Conservation (phyloP, 2,888 invertebrate genomes). For the Tenthredo livida region DNA sequence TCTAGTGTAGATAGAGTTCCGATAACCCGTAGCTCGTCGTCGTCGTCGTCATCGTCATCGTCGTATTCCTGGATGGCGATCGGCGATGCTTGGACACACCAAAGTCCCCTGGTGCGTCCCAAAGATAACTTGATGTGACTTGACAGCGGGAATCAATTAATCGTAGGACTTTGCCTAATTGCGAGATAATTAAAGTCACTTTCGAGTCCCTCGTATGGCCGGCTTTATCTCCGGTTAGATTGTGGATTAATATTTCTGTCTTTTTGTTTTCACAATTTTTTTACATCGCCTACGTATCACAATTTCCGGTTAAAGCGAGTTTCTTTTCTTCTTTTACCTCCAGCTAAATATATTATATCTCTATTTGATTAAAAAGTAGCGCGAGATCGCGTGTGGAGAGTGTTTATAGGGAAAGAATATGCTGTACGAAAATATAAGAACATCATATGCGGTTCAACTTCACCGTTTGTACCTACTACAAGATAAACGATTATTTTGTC, state of each 20-base stretch:
- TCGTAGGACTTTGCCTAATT: conserved; percentile 44
- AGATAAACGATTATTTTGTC: conserved; percentile 35
- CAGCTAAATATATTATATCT: neutral
- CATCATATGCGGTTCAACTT: conserved; percentile 1
- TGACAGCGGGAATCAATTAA: conserved; percentile 47
- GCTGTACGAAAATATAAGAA: conserved; percentile 3
- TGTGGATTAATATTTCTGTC: neutral
- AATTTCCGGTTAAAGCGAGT: neutral
- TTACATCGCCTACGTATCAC: neutral
- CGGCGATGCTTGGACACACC: neutral
- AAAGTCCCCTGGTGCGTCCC: neutral
- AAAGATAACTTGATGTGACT: conserved; percentile 30
- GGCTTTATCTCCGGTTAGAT: neutral
- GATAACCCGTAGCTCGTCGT: conserved; percentile 35
- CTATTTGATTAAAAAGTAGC: neutral
- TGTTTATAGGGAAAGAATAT: neutral
- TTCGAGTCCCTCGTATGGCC: conserved; percentile 1
- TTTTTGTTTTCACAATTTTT: neutral
- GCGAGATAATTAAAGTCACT: conserved; percentile 47
- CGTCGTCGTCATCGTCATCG: conserved; percentile 8
- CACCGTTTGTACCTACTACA: neutral
- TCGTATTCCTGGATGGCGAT: neutral
- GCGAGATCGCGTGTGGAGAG: neutral
- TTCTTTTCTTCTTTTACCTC: neutral
- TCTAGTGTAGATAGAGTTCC: conserved; percentile 39